Evolutionary conservation across 2,797 vertebrate genomes (phyloP), one percentile per base, ranked within the genome.

Genomic region (Serranus cabrilla): DNA sequence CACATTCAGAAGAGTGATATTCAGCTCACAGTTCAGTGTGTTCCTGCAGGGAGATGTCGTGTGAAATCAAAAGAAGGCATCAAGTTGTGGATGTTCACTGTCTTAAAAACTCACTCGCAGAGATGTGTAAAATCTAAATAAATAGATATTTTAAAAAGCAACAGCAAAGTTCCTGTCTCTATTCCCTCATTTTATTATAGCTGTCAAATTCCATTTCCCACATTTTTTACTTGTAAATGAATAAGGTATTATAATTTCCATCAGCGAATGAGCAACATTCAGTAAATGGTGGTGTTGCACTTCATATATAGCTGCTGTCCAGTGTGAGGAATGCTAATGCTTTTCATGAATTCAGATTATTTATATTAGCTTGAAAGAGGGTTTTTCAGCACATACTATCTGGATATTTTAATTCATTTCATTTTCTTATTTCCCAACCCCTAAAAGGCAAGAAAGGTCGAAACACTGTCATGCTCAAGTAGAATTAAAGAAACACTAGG

Each of bases 161-260:
- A 6, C 27, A 34, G 5, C 34, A 34, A 34, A 34, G 34, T 34
- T 27, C 6, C 27, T 34, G 42, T 2, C 42, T 50, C 13, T 39
- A 12, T 43, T 49, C 9, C n/a, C 2, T 18, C 51, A 23, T 20
- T 79, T 67, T 49, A 11, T 61, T 55, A 60, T 25, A 52, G 11
- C 31, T 67, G 14, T 40, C 14, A 61, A 62, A 77, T 74, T 39
- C 43, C 11, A 50, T 40, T 74, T 56, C 25, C 20, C 25, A 69
- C 43, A 57, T 25, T 69, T n/a, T 56, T 76, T 10, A 56, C 3
- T 12, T 49, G 5, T 42, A 12, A 31, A 21, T 67, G 5, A 60
- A 14, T 63, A 13, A 23, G 11, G 42, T 42, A 39, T 46, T 27
- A 4, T 23, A 10, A 34, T 49, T 34, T 34, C 1, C 34, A 5